A percentile compares a stretch with the other conserved stretches of the same genome.
These are phyloP conservation scores for Catocala fraxini DNA, from an alignment of 2,888 invertebrate genomes.

Conservation along the genomic window DNA sequence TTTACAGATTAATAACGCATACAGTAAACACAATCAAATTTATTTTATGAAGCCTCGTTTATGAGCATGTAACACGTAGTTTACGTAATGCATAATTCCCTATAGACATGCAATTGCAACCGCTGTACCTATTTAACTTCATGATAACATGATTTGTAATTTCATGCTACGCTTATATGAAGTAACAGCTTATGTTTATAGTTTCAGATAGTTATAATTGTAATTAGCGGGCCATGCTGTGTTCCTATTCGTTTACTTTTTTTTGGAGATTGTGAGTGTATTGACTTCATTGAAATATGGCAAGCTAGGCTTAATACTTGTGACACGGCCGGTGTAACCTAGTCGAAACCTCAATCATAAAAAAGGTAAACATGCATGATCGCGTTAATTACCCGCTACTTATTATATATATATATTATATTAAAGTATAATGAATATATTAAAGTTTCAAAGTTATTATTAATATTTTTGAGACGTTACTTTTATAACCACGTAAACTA, in stretches of 20 bases:
- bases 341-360: too few relatives aligned
- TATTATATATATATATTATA: too few relatives aligned
- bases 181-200: constrained; percentile 60
- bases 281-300: too few relatives aligned
- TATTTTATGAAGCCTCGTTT: constrained; percentile 48
- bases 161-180: constrained; percentile 59
- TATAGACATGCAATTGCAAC: constrained; percentile 68
- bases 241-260: background rate
- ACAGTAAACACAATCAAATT: constrained; percentile 43
- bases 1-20: constrained; percentile 41
- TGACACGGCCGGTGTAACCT: too few relatives aligned
- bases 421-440: too few relatives aligned
- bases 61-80: constrained; percentile 54
- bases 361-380: too few relatives aligned
- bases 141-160: constrained; percentile 68
- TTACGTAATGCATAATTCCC: constrained; percentile 65
- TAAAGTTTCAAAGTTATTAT: too few relatives aligned
- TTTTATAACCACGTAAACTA: too few relatives aligned
- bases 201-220: constrained; percentile 61
- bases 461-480: too few relatives aligned
- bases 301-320: too few relatives aligned
- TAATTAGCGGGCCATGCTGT: constrained; percentile 55
- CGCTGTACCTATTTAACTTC: constrained; percentile 52
- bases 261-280: too few relatives aligned
- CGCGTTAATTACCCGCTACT: too few relatives aligned